Percentiles rank a stretch among this genome's conserved stretches.
Evolutionary conservation across 2,113 vertebrate genomes (phyloP).

Genomic region (Bufo gargarizans): DNA sequence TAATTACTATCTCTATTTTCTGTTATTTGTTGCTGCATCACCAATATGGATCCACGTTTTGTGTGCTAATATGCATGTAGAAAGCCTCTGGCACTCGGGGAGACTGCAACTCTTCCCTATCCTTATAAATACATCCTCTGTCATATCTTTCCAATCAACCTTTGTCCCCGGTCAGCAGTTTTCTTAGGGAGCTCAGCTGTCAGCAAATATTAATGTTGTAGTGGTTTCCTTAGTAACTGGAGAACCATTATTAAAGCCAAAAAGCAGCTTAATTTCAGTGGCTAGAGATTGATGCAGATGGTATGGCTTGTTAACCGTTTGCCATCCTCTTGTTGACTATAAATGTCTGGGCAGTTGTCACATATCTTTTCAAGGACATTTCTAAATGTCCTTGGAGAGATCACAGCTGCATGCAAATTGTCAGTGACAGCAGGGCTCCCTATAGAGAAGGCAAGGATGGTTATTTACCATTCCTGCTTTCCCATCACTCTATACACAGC

Average conservation of each 20-base stretch:
- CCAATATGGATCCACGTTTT: neutral
- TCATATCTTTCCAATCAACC: slow-evolving; percentile 1
- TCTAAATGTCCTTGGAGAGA: no score
- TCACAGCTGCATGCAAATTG: no score
- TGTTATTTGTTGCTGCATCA: neutral
- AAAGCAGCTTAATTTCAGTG: neutral
- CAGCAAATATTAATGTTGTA: slow-evolving; percentile 5
- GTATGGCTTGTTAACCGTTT: neutral
- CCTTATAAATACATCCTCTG: neutral
- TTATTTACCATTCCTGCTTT: no score
- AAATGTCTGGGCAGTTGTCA: no score
- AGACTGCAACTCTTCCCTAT: neutral
- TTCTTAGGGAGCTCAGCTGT: neutral
- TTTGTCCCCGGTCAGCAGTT: slow-evolving; percentile 27
- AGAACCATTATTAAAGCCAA: slow-evolving; percentile 9
- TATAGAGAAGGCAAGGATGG: no score
- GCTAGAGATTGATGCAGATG: neutral
- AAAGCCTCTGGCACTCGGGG: neutral
- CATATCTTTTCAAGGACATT: no score
- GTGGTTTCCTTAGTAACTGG: slow-evolving; percentile 19
- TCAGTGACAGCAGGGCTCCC: no score
- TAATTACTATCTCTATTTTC: neutral
- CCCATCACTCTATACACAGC: no score
- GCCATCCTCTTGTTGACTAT: no score
- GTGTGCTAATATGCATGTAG: neutral